These are phyloP conservation scores for Actenoides hombroni DNA, from an alignment of 2,113 vertebrate species.

Conservation along the genomic window DNA sequence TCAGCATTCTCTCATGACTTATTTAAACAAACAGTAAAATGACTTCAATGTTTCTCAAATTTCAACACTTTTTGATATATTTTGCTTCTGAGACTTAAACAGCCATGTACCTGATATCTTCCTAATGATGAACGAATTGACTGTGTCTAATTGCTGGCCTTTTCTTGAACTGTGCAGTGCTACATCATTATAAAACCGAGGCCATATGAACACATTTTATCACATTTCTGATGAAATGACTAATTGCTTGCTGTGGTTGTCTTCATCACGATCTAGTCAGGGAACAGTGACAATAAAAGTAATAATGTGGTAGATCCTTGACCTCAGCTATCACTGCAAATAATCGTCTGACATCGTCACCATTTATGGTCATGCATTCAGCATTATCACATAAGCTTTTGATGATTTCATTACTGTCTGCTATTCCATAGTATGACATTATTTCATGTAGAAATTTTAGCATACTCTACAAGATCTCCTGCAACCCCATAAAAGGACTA, in stretches of 20 bases:
- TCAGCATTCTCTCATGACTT: neutral
- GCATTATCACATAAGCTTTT: neutral
- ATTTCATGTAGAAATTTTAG: neutral
- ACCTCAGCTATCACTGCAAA: conserved; percentile 10
- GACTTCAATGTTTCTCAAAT: neutral
- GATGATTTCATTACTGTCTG: neutral
- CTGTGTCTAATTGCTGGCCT: neutral
- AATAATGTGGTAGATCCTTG: neutral
- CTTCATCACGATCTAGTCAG: neutral
- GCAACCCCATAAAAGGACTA: neutral
- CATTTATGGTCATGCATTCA: neutral
- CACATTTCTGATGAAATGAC: neutral
- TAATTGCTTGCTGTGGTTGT: neutral
- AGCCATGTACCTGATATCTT: neutral
- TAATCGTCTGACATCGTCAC: neutral
- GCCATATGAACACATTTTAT: neutral
- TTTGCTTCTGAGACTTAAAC: neutral
- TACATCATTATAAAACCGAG: neutral
- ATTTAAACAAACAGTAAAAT: neutral
- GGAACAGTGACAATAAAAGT: neutral
- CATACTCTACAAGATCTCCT: neutral
- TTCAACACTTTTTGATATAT: neutral
- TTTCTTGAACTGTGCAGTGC: neutral
- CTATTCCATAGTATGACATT: neutral
- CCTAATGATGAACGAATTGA: neutral